A percentile compares a stretch with the other conserved stretches of the same genome.
phyloP scores from a whole-genome alignment of 2,888 invertebrate species.

The Trichogramma dendrolimi region DNA sequence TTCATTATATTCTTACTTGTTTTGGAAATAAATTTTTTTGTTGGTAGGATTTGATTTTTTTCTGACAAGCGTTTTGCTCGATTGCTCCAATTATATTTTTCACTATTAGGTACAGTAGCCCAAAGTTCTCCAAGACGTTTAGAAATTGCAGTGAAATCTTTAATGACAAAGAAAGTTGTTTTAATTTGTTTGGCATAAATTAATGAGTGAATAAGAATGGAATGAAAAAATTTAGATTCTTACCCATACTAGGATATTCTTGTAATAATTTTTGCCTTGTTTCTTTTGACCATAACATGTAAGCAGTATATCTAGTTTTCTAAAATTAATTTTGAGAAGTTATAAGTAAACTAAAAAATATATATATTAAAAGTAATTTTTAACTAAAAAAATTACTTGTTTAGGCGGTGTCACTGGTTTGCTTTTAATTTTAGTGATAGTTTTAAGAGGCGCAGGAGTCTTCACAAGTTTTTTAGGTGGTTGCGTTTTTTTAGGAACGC shows the following conservation, averaged over 20 bases:
- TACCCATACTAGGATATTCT: slow-evolving; percentile 71
- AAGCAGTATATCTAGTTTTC: slow-evolving; percentile 79
- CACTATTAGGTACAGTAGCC: slow-evolving; percentile 70
- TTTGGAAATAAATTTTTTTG: slow-evolving; percentile 54
- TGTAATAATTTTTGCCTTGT: slow-evolving; percentile 70
- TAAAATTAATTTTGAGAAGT: slow-evolving; percentile 36
- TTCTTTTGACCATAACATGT: slow-evolving; percentile 88
- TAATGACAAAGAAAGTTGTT: background rate
- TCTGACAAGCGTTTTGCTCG: slow-evolving; percentile 69
- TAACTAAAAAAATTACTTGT: slow-evolving; percentile 14
- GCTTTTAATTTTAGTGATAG: slow-evolving; percentile 17
- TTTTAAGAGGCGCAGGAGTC: slow-evolving; percentile 7
- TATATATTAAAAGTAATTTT: background rate
- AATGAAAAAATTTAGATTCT: slow-evolving; percentile 30
- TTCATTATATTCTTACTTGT: slow-evolving; percentile 29
- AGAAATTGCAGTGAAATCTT: slow-evolving; percentile 77
- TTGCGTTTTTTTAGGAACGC: slow-evolving; percentile 14
- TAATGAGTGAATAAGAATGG: background rate
- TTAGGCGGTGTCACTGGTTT: slow-evolving; percentile 14
- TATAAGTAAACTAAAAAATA: background rate
- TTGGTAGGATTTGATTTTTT: slow-evolving; percentile 49
- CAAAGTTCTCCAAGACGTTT: slow-evolving; percentile 85
- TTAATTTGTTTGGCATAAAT: background rate
- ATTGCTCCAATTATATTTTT: slow-evolving; percentile 74
- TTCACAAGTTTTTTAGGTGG: slow-evolving; percentile 20